Base-by-base conservation (phyloP, 2,888 invertebrate species). In the Tridacna crocea region DNA sequence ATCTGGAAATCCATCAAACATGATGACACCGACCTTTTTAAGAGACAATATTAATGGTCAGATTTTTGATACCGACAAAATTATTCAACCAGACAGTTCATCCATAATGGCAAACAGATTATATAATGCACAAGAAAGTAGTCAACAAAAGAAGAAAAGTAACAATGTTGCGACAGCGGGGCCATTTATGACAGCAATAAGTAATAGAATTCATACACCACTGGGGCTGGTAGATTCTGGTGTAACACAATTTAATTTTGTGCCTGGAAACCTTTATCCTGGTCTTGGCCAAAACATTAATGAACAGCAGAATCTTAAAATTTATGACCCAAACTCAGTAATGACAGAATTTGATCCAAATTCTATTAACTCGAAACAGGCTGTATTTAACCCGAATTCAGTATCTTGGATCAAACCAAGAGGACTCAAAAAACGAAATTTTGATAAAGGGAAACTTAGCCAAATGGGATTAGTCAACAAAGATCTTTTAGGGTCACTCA, bases 291-390 rank as follows among this genome's bases (percentile, higher is more conserved):
- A 10, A 24, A 12, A 24, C 11, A 24, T 51, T 22, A 48, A 22
- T 4, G 76, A 63, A n/a, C 72, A 58, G 12, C 75, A 78, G 22
- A 22, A 22, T 11, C 60, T 36, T 36, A 8, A 27, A 19, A 60
- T n/a, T 2, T 11, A 60, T 36, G 58, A 47, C 22, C 51, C 36
- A 19, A 19, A 55, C 11, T 46, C 60, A 27, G 17, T 47, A 0
- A 68, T 63, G n/a, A 36, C 68, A 12, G 15, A 46, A 12, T 85
- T 85, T 48, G 72, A 85, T 75, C 81, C 85, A 55, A 79, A 85
- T 36, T 36, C 27, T 0, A 15, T 83, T 0, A 85, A 85, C 72
- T 75, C 83, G 17, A 79, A 77, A 19, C 85, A 83, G 66, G 63
- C 51, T 22, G 15, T 72, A 17, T 85, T 75, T 46, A 79, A 85